A percentile compares a stretch with the other conserved stretches of the same genome.
Evolutionary conservation across 2,797 vertebrate genomes (phyloP).

Genomic region (Paramormyrops hopkinsi): DNA sequence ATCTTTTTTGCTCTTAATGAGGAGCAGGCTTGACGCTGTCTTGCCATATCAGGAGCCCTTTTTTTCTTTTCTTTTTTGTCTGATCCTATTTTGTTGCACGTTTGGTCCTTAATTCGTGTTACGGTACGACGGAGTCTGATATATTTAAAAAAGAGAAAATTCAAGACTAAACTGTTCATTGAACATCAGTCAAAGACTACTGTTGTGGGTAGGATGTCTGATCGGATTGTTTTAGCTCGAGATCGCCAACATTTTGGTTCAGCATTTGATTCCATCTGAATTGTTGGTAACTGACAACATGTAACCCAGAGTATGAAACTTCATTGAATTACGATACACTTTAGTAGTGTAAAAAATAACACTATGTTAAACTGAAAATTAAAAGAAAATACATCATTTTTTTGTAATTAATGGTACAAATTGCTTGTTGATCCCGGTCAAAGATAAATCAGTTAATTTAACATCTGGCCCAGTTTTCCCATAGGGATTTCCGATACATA

Average conservation of each 20-base stretch:
- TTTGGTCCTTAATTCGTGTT: neutral
- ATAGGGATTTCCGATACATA: neutral
- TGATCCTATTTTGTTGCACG: neutral
- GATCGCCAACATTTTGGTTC: neutral
- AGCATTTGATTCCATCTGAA: neutral
- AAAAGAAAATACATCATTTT: neutral
- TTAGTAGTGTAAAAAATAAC: neutral
- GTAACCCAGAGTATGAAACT: neutral
- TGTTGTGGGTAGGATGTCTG: neutral
- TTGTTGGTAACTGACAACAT: neutral
- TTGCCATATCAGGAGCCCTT: slow-evolving; percentile 25
- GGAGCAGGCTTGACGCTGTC: slow-evolving; percentile 36
- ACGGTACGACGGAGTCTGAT: neutral
- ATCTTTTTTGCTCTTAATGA: slow-evolving; percentile 39
- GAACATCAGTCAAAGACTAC: neutral
- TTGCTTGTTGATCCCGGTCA: neutral
- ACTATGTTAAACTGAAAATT: neutral
- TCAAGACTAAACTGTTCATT: neutral
- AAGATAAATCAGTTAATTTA: neutral
- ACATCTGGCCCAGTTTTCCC: neutral
- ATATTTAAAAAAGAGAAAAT: neutral
- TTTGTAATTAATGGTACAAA: neutral
- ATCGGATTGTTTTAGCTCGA: neutral
- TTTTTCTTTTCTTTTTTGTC: neutral
- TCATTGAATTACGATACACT: neutral